Base-by-base conservation (phyloP, 2,888 invertebrate species). In the Dolichomitus sp. region DNA sequence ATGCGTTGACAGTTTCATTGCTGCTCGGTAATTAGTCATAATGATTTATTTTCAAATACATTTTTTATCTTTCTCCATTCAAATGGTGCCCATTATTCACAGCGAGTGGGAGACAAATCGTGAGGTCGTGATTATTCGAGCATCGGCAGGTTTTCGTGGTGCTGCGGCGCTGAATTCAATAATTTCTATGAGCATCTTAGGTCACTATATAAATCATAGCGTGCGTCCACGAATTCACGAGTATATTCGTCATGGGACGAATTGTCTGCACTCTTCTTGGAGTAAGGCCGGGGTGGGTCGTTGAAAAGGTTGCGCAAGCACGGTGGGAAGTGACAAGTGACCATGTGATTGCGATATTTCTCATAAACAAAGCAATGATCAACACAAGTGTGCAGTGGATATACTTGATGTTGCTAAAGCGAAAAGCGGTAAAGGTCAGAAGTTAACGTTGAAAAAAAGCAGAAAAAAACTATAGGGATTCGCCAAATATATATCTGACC, bases 271-370 rank as follows among this genome's bases (percentile, higher is more conserved):
- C 85, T 85, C 84, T 84, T 83, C 86, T 86, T 65, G 57, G 66
- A 84, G 52, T 45, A 54, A 78, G 54, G 61, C 48, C 69, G 66
- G 14, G 66, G 30, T 14, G 54, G 54, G 54, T 54, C 54, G 54
- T 59, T 33, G 17, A 45, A 68, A 57, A 27, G 57, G 66, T 75
- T 48, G 48, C 63, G 45, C 33, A 75, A 69, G 87, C 85, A 76
- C 80, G 48, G 88, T 91, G 92, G 92, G 90, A 92, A 92, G 91
- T 93, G 93, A 93, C 92, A 93, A 92, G 92, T 93, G 91, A 89
- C 92, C 92, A 91, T 88, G 89, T 87, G 88, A 89, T 91, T 90
- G 90, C 90, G 89, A 92, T 90, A 87, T 89, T 84, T 89, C 87
- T 88, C 82, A 83, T 85, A 85, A 81, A 65, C 50, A 79, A 80